Conservation (phyloP, 2,888 invertebrate species). For the Nasonia oneida region DNA sequence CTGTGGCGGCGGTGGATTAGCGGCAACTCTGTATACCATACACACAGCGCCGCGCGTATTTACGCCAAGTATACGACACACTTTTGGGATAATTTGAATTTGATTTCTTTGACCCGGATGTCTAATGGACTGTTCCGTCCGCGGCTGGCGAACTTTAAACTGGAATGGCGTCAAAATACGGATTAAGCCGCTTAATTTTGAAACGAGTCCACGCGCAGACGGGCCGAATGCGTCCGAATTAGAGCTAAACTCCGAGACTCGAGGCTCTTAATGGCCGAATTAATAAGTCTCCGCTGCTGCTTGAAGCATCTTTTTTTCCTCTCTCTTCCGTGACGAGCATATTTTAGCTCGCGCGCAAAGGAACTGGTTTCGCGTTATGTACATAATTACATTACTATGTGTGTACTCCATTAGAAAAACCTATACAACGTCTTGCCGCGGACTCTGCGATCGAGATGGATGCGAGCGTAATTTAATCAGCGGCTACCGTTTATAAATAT, state of each 20-base stretch:
- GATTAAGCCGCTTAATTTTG: conserved; percentile 28
- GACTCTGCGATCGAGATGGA: conserved; percentile 28
- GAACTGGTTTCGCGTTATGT: background rate
- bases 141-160: conserved; percentile 45
- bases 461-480: conserved; percentile 41
- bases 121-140: conserved; percentile 46
- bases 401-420: background rate
- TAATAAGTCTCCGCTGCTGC: conserved; percentile 17
- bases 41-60: background rate
- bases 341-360: background rate
- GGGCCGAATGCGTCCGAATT: background rate
- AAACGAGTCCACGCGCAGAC: conserved; percentile 14
- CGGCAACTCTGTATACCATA: background rate
- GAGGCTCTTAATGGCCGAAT: conserved; percentile 27
- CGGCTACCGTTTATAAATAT: conserved; percentile 39
- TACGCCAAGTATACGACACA: conserved; percentile 35
- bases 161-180: conserved; percentile 35
- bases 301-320: conserved; percentile 2
- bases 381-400: background rate
- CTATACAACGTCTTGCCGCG: conserved; percentile 15
- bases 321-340: background rate
- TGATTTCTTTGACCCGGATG: conserved; percentile 59
- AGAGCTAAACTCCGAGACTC: background rate
- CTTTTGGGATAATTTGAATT: conserved; percentile 60
- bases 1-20: background rate